These are phyloP conservation scores for Embiotoca jacksoni DNA, from an alignment of 2,113 vertebrate species.

Conservation along the genomic window DNA sequence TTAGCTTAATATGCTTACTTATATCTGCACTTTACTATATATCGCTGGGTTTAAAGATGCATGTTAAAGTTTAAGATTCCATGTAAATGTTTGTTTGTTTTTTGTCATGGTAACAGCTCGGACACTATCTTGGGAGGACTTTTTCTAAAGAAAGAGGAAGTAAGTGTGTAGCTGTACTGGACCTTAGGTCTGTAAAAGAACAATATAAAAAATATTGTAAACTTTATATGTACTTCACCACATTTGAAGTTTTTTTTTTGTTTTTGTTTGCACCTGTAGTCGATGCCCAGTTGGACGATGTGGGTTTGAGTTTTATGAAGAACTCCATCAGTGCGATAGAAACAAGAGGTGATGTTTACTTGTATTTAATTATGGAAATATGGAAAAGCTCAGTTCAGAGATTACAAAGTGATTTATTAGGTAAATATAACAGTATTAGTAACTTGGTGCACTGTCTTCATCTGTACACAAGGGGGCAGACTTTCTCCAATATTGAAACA, in stretches of 20 bases:
- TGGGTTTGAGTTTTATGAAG: conserved; percentile 91
- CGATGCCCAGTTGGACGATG: conserved; percentile 92
- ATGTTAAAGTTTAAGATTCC: not conserved
- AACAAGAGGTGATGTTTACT: conserved; percentile 88
- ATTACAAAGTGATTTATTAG: not conserved
- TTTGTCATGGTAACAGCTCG: conserved; percentile 74
- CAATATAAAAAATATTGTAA: not conserved
- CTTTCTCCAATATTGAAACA: conserved; percentile 53
- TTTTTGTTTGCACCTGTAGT: conserved; percentile 61
- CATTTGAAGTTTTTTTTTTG: not conserved
- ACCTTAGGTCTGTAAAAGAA: not conserved
- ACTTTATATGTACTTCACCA: not conserved
- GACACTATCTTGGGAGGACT: conserved; percentile 84
- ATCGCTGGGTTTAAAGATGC: not conserved
- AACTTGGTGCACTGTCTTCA: conserved; percentile 7
- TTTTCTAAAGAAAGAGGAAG: conserved; percentile 91
- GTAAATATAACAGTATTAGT: not conserved
- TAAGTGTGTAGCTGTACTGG: conserved; percentile 79
- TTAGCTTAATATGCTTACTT: not conserved
- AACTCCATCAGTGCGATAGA: conserved; percentile 95
- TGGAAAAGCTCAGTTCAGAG: not conserved
- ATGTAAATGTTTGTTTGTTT: not conserved
- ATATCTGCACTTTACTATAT: not conserved
- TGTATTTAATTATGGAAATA: not conserved
- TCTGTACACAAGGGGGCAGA: conserved; percentile 77